Percentiles rank a stretch among this genome's conserved stretches.
phyloP scores from a whole-genome alignment of 2,888 invertebrate genomes.

The Folsomia manolachei region DNA sequence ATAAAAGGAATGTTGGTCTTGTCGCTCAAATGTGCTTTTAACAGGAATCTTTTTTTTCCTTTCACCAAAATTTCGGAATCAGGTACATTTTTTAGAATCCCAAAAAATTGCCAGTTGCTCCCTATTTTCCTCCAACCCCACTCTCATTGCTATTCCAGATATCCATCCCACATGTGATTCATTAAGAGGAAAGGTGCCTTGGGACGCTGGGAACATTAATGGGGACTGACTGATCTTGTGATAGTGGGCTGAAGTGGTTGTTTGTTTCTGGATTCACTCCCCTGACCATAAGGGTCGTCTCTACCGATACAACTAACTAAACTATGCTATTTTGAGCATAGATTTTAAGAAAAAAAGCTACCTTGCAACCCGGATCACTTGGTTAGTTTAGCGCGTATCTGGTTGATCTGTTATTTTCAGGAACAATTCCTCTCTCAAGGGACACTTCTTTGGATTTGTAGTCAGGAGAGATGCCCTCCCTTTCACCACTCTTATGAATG shows the following conservation, averaged over 20 bases:
- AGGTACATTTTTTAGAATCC: no score
- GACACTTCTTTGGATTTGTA: neutral
- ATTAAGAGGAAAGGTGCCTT: neutral
- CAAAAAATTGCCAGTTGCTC: no score
- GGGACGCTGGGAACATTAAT: neutral
- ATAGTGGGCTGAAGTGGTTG: neutral
- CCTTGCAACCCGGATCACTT: no score
- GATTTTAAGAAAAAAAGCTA: neutral
- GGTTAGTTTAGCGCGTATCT: no score
- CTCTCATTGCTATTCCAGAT: conserved; percentile 13
- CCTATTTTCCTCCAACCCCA: neutral
- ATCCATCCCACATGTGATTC: neutral
- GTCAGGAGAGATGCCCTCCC: neutral
- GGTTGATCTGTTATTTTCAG: neutral
- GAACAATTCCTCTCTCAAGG: neutral
- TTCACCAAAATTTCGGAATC: neutral
- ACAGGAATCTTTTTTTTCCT: neutral
- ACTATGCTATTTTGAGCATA: no score
- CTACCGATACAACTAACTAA: neutral
- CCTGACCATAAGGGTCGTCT: neutral
- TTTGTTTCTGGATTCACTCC: neutral
- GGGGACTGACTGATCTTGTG: neutral
- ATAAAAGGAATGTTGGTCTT: neutral
- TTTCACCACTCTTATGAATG: neutral
- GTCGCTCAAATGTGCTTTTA: neutral